These are phyloP conservation scores for Anhinga rufa DNA, from an alignment of 2,113 vertebrate species.

Conservation along the genomic window DNA sequence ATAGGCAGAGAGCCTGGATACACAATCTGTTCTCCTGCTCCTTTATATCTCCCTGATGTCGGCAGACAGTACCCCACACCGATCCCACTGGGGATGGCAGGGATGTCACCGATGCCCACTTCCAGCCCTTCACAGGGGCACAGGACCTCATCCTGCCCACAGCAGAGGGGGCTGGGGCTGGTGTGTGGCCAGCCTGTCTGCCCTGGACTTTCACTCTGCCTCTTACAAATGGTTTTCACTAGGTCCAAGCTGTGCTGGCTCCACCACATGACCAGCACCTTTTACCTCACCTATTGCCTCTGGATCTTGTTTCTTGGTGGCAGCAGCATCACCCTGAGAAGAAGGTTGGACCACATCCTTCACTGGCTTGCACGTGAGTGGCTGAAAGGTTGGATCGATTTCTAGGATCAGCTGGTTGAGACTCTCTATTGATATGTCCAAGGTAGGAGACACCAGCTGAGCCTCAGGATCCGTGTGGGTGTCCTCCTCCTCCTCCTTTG, in stretches of 20 bases:
- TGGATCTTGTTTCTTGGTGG: not conserved
- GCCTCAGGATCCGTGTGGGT: not conserved
- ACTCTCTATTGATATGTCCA: conserved; percentile 76
- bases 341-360: not conserved
- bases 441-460: conserved; percentile 28
- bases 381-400: conserved; percentile 82
- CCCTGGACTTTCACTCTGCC: not conserved
- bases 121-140: not conserved
- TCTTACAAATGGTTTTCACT: not conserved
- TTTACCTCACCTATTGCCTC: conserved; percentile 54
- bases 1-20: not conserved
- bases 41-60: not conserved
- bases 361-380: not conserved
- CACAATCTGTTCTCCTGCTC: not conserved
- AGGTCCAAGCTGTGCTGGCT: not conserved
- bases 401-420: conserved; percentile 84
- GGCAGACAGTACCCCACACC: fast-evolving
- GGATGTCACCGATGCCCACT: not conserved
- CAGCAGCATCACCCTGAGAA: not conserved
- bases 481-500: not conserved
- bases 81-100: not conserved
- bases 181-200: fast-evolving
- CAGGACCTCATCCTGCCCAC: not conserved
- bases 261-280: fast-evolving
- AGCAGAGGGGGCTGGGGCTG: not conserved